Evolutionary conservation across 1,140 invertebrate genomes (phyloP).

Genomic region (Pemphigus obesinymphae): DNA sequence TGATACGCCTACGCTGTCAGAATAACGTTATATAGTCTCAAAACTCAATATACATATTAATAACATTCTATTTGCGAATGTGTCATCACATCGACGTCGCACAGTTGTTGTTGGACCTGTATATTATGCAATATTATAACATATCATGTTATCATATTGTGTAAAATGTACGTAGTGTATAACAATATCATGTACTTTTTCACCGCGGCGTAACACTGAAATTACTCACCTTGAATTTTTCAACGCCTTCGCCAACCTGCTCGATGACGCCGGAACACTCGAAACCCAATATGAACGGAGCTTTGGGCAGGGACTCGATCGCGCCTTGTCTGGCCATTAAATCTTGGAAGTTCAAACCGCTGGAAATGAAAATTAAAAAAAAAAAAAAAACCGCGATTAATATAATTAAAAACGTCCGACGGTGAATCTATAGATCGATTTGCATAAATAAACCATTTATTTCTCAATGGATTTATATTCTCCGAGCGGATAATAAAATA

Average conservation of each 20-base stretch:
- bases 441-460: neutral
- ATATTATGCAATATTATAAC: neutral
- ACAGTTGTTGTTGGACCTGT: neutral
- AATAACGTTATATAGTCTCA: neutral
- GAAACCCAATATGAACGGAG: slow-evolving; percentile 80
- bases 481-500: neutral
- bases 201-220: too few species aligned
- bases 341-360: slow-evolving; percentile 77
- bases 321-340: slow-evolving; percentile 79
- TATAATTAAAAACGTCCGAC: too few species aligned
- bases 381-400: neutral
- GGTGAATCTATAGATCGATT: too few species aligned
- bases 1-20: neutral
- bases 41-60: neutral
- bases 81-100: neutral
- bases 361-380: slow-evolving; percentile 54
- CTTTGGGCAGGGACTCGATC: slow-evolving; percentile 76
- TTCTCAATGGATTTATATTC: neutral
- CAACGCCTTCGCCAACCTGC: slow-evolving; percentile 73
- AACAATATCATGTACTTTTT: too few species aligned
- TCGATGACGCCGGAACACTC: slow-evolving; percentile 83
- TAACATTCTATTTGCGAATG: neutral
- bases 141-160: neutral
- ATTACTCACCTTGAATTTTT: slow-evolving; percentile 69
- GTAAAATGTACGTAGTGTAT: too few species aligned